A percentile compares a stretch with the other conserved stretches of the same genome.
These are phyloP conservation scores for Andrena praecox DNA, from an alignment of 2,888 invertebrate species.

Conservation along the genomic window DNA sequence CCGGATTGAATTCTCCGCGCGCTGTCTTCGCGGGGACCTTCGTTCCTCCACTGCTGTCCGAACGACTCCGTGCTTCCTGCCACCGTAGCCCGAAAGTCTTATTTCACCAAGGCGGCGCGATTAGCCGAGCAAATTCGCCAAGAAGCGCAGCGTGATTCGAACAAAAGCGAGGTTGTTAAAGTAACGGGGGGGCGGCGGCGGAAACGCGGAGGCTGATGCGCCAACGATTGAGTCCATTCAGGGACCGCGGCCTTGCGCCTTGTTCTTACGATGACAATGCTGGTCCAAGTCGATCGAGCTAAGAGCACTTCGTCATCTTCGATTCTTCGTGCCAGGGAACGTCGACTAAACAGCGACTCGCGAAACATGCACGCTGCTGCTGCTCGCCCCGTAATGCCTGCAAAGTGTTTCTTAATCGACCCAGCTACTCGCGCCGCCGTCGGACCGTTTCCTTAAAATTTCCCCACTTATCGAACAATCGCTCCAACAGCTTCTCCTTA, in stretches of 20 bases:
- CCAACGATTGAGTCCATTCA: conserved; percentile 80
- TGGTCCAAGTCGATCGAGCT: conserved; percentile 44
- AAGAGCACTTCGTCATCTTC: conserved; percentile 79
- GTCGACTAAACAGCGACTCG: conserved; percentile 56
- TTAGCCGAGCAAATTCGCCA: conserved; percentile 20
- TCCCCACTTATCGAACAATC: conserved; percentile 24
- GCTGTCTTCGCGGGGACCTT: neutral
- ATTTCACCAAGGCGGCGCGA: conserved; percentile 5
- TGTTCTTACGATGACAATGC: conserved; percentile 6
- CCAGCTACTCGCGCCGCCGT: neutral
- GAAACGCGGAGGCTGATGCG: conserved; percentile 21
- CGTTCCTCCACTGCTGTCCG: neutral
- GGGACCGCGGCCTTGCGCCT: conserved; percentile 23
- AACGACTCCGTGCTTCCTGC: neutral
- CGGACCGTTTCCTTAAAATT: conserved; percentile 21
- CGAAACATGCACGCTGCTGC: conserved; percentile 22
- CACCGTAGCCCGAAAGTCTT: conserved; percentile 1
- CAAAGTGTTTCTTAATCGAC: conserved; percentile 58
- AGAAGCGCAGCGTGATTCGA: conserved; percentile 9
- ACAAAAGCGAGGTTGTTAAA: conserved; percentile 10
- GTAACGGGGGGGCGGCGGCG: conserved; percentile 6
- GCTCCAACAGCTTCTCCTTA: neutral
- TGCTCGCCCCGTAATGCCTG: conserved; percentile 28
- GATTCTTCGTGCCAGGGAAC: conserved; percentile 79
- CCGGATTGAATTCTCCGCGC: conserved; percentile 36